Evolutionary conservation across 1,140 invertebrate genomes (phyloP), one percentile per base, ranked within the genome.

Genomic region (Lordiphosa clarofinis): DNA sequence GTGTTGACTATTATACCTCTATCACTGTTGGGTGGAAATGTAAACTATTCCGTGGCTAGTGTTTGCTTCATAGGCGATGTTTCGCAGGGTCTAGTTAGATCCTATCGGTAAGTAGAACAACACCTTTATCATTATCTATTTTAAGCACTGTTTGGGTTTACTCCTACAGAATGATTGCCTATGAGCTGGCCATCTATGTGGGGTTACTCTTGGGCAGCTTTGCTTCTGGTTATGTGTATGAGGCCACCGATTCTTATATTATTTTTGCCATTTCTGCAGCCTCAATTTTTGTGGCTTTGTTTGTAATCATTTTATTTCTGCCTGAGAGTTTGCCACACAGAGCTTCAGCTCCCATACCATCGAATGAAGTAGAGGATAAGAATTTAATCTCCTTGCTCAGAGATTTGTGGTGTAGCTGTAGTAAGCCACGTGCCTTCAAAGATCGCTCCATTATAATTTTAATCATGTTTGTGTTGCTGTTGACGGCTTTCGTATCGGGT

Each of bases 31-130:
- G 93, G 93, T 37, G 92, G 92, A 36, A 90, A 89, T 61, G 90
- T 90, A 8, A 89, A 91, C 21, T 69, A 93, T 13, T 90, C 93
- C 33, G 90, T 92, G 49, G 92, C 91, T 3, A 89, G 91, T 5
- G 90, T 91, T 52, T 93, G 92, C 72, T 94, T 92, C 39, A 89
- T 93, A 11, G 90, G 91, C 46, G 93, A 94, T 76, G 91, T 93
- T n/a, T 92, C 92, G 7, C 79, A 89, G 38, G 87, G 84, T 10
- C 86, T 91, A 44, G 89, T 90, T 38, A 88, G 92, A 76, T 90
- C 91, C 9, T 90, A 87, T 52, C 89, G 89, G 89, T 90, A 46
- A 33, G 11, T 46, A n/a, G 8, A 0, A 3, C 3, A 3, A n/a
- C n/a, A n/a, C n/a, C 19, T 7, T 4, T 3, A 11, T 6, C 6